Conservation (phyloP, 2,113 vertebrate species). For the Odocoileus virginianus region DNA sequence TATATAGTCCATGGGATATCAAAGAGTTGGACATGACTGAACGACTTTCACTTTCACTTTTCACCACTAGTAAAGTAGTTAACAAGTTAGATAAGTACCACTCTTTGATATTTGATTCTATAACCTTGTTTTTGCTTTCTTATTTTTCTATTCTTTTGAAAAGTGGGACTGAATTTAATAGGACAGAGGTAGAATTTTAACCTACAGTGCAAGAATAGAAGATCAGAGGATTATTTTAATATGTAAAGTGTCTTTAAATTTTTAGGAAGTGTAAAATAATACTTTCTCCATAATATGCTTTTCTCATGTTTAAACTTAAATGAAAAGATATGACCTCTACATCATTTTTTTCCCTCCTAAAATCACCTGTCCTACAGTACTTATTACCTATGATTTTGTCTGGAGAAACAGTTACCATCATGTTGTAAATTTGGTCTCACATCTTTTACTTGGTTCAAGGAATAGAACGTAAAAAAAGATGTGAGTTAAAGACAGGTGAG, state of each 20-base stretch:
- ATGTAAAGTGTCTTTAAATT: slow-evolving; percentile 35
- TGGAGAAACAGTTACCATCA: neutral
- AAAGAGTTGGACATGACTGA: neutral
- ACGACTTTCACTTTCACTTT: neutral
- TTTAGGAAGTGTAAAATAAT: slow-evolving; percentile 26
- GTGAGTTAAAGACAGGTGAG: neutral
- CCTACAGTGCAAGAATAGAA: neutral
- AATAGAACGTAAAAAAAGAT: neutral
- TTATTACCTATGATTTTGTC: neutral
- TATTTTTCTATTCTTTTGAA: neutral
- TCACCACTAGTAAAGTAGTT: neutral
- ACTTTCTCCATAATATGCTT: neutral
- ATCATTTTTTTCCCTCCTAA: neutral
- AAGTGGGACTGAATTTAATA: neutral
- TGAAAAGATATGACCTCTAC: neutral
- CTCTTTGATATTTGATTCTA: neutral
- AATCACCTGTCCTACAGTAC: neutral
- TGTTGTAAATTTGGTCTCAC: neutral
- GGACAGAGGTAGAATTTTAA: slow-evolving; percentile 23
- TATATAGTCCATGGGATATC: neutral
- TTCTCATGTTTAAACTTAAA: slow-evolving; percentile 24
- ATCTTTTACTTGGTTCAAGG: slow-evolving; percentile 13
- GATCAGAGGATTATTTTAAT: slow-evolving; percentile 38
- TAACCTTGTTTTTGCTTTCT: neutral
- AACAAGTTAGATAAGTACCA: neutral